A percentile compares a stretch with the other conserved stretches of the same genome.
Conservation (phyloP, 2,797 vertebrate species). For the Echeneis naucrates region DNA sequence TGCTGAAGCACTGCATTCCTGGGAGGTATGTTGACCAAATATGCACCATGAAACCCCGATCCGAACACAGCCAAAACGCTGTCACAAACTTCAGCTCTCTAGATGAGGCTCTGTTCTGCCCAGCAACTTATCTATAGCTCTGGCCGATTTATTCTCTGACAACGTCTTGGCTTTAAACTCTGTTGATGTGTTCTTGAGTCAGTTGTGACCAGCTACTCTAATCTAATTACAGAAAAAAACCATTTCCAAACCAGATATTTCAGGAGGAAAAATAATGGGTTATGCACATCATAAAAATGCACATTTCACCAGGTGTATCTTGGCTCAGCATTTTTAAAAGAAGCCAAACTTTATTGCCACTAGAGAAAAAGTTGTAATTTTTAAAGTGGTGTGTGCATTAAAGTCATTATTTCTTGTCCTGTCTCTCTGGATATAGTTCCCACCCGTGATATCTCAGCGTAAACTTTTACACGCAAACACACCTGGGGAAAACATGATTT, state of each 20-base stretch:
- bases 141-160: constrained; percentile 40
- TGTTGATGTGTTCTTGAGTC: constrained; percentile 50
- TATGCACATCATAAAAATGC: constrained; percentile 81
- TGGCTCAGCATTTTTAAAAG: constrained; percentile 68
- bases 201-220: constrained; percentile 70
- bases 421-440: constrained; percentile 54
- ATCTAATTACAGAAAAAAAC: constrained; percentile 76
- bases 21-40: constrained; percentile 43
- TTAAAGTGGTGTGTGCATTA: constrained; percentile 61
- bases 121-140: constrained; percentile 27
- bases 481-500: constrained; percentile 72
- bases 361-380: constrained; percentile 65
- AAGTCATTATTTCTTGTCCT: constrained; percentile 65
- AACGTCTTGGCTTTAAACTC: constrained; percentile 49
- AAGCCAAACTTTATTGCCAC: constrained; percentile 65
- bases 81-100: constrained; percentile 9
- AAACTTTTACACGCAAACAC: constrained; percentile 64
- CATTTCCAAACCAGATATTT: constrained; percentile 75
- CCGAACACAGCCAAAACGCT: constrained; percentile 26
- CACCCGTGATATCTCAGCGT: constrained; percentile 67
- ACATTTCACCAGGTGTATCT: constrained; percentile 77
- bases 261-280: constrained; percentile 76
- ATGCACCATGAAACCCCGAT: constrained; percentile 37
- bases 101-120: constrained; percentile 33
- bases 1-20: constrained; percentile 35